These are phyloP conservation scores for Eptesicus fuscus DNA, from an alignment of 2,113 vertebrate genomes.

Conservation along the genomic window DNA sequence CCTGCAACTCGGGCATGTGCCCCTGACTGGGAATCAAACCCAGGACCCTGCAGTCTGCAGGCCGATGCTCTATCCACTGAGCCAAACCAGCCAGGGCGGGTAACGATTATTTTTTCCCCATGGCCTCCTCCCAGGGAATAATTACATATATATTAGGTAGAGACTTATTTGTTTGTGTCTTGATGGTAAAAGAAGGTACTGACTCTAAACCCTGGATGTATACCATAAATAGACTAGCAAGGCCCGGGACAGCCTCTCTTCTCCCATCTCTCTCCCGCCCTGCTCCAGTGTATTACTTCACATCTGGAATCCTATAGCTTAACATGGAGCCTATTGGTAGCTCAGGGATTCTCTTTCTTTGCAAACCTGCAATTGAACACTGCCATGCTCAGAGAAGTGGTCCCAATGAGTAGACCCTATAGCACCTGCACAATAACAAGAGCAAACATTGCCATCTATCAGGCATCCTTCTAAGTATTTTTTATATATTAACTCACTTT, in stretches of 20 bases:
- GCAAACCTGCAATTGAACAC: not conserved
- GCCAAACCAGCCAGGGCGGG: too few species aligned
- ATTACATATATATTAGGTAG: not conserved
- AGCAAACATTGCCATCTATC: not conserved
- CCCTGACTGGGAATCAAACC: too few species aligned
- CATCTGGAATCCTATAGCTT: not conserved
- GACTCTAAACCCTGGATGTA: not conserved
- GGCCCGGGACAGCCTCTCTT: not conserved
- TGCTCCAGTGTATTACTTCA: not conserved
- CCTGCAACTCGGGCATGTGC: too few species aligned
- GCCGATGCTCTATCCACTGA: too few species aligned
- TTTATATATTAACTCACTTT: not conserved
- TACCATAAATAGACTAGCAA: not conserved
- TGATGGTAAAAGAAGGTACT: not conserved
- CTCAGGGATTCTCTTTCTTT: not conserved
- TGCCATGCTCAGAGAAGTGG: not conserved
- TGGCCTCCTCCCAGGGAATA: not conserved
- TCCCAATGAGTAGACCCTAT: not conserved
- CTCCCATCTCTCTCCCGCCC: not conserved
- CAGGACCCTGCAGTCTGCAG: too few species aligned
- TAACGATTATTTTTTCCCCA: slow-evolving; percentile 1
- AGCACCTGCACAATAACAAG: not conserved
- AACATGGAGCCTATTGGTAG: not conserved
- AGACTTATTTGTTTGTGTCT: not conserved
- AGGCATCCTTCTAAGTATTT: not conserved